A percentile compares a stretch with the other conserved stretches of the same genome.
These are phyloP conservation scores for Eilema sororculum DNA, from an alignment of 2,888 invertebrate species.

Conservation along the genomic window DNA sequence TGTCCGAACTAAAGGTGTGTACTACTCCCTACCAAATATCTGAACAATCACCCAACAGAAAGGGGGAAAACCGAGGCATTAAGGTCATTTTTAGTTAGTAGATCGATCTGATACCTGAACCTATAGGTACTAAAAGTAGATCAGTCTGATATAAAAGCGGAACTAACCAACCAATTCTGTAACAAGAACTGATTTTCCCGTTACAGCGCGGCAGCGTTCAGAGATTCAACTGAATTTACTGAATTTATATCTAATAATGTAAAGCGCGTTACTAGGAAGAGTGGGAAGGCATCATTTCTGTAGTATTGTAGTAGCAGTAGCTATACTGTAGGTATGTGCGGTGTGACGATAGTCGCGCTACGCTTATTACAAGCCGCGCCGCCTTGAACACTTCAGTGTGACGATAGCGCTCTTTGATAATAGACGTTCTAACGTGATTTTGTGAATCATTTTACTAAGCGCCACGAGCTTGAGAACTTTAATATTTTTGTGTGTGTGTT, in stretches of 20 bases:
- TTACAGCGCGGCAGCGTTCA: constrained; percentile 25
- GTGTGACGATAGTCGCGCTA: constrained; percentile 59
- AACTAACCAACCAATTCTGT: background rate
- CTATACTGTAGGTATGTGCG: constrained; percentile 41
- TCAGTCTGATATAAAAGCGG: constrained; percentile 4
- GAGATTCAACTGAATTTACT: constrained; percentile 52
- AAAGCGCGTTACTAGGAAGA: constrained; percentile 68
- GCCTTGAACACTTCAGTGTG: constrained; percentile 69
- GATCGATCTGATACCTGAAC: too few relatives aligned
- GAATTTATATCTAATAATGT: constrained; percentile 37
- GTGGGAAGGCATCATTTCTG: constrained; percentile 60
- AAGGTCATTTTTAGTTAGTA: too few relatives aligned
- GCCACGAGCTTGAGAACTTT: constrained; percentile 40
- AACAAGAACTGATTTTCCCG: constrained; percentile 35
- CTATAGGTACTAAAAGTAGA: background rate
- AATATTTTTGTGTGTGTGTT: constrained; percentile 44
- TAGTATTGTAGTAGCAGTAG: constrained; percentile 36
- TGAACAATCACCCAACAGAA: too few relatives aligned
- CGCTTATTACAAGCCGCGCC: constrained; percentile 53
- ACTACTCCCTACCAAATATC: too few relatives aligned
- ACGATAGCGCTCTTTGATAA: constrained; percentile 72
- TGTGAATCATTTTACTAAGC: constrained; percentile 40
- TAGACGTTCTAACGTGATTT: constrained; percentile 64
- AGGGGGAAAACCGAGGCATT: too few relatives aligned
- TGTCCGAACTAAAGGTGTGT: too few relatives aligned